Conservation (phyloP, 2,113 vertebrate species). For the Elgaria multicarinata region DNA sequence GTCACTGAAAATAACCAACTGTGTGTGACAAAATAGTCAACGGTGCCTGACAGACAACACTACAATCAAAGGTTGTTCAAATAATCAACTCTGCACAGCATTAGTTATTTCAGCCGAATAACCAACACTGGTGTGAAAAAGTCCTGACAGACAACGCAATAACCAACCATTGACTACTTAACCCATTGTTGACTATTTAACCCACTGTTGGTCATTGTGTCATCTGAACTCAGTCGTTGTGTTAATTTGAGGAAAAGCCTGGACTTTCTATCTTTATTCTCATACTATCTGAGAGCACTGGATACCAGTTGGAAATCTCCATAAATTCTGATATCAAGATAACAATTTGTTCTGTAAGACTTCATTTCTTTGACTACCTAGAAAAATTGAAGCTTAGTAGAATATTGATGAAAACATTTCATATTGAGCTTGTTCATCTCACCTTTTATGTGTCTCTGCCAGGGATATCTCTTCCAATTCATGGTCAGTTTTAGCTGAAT, state of each 20-base stretch:
- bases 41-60: too few species aligned
- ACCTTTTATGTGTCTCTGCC: conserved; percentile 89
- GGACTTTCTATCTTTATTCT: not conserved
- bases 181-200: too few species aligned
- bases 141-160: too few species aligned
- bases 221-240: too few species aligned
- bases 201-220: too few species aligned
- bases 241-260: not conserved
- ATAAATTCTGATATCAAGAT: not conserved
- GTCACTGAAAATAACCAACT: too few species aligned
- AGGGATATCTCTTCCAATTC: conserved; percentile 88
- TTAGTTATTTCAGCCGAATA: too few species aligned
- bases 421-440: conserved; percentile 61
- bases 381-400: not conserved
- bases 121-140: too few species aligned
- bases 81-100: too few species aligned
- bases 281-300: not conserved
- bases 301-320: not conserved
- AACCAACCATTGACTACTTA: too few species aligned
- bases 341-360: not conserved
- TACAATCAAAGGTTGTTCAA: too few species aligned
- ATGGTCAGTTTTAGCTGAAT: conserved; percentile 91
- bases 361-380: not conserved
- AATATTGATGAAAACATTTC: not conserved
- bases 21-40: too few species aligned